Conservation (phyloP, 2,797 vertebrate species). For the Prionace glauca region DNA sequence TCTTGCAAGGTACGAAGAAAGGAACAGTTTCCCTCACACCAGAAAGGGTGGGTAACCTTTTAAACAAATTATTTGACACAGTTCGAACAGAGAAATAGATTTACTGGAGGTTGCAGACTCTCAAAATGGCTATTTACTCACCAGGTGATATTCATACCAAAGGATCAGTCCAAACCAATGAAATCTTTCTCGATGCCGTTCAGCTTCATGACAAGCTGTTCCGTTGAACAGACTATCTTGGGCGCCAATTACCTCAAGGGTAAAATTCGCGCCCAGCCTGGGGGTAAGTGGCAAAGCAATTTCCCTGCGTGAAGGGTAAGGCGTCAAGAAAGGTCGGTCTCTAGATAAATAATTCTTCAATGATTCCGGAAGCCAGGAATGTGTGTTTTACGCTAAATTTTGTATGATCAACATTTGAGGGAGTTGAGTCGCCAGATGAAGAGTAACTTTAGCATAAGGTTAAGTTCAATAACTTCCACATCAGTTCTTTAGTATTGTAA, state of each 20-base stretch:
- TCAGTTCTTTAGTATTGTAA: background rate
- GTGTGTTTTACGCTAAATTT: background rate
- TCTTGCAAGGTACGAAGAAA: background rate
- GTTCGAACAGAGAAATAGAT: background rate
- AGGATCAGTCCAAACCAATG: background rate
- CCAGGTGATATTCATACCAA: conserved; percentile 24
- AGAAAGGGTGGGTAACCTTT: background rate
- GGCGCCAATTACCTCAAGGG: background rate
- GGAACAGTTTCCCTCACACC: conserved; percentile 20
- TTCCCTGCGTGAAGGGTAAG: background rate
- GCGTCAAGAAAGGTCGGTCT: too few species aligned
- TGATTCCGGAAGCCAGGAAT: background rate
- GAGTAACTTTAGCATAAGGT: background rate
- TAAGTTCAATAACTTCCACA: background rate
- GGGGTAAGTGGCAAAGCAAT: background rate
- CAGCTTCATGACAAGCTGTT: background rate
- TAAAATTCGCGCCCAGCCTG: background rate
- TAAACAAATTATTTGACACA: background rate
- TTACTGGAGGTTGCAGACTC: background rate
- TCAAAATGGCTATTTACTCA: background rate
- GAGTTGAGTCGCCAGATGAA: background rate
- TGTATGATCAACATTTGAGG: background rate
- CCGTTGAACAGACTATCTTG: background rate
- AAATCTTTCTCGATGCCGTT: conserved; percentile 27
- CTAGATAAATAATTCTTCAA: background rate